phyloP scores from a whole-genome alignment of 2,888 invertebrate species.

The Hecatera dysodea region DNA sequence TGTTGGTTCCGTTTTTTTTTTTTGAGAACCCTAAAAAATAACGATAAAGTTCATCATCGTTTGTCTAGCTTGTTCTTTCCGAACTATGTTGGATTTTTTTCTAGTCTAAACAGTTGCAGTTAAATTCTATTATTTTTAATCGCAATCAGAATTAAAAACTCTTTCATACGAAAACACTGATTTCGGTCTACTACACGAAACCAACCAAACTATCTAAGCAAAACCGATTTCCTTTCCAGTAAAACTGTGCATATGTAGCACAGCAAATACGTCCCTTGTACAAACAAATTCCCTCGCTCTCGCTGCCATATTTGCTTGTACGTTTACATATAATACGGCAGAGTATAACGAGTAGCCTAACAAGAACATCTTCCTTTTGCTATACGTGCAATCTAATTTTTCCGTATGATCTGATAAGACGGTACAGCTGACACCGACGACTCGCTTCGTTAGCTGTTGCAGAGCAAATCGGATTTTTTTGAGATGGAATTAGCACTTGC shows the following conservation, averaged over 20 bases:
- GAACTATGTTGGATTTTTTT: too few relatives aligned
- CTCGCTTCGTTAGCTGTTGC: slow-evolving; percentile 81
- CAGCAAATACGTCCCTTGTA: slow-evolving; percentile 53
- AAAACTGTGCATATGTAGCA: slow-evolving; percentile 53
- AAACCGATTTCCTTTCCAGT: slow-evolving; percentile 50
- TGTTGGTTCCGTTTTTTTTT: too few relatives aligned
- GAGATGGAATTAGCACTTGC: slow-evolving; percentile 85
- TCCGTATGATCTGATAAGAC: slow-evolving; percentile 79
- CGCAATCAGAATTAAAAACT: background rate
- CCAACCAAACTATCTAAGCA: slow-evolving; percentile 27
- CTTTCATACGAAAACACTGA: background rate
- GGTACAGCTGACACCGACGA: slow-evolving; percentile 75
- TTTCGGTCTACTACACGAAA: slow-evolving; percentile 15
- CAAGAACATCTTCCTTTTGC: slow-evolving; percentile 67
- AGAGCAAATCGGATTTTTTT: slow-evolving; percentile 80
- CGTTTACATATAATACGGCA: slow-evolving; percentile 55
- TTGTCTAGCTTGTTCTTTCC: too few relatives aligned
- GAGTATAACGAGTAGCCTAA: slow-evolving; percentile 64
- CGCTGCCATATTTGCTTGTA: slow-evolving; percentile 57
- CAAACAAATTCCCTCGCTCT: slow-evolving; percentile 61
- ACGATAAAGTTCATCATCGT: too few relatives aligned
- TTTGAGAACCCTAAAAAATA: too few relatives aligned
- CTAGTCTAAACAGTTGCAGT: background rate
- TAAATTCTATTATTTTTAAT: background rate
- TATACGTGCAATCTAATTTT: slow-evolving; percentile 71